Base-by-base conservation (phyloP, 2,888 invertebrate genomes). In the Drosophila colorata region DNA sequence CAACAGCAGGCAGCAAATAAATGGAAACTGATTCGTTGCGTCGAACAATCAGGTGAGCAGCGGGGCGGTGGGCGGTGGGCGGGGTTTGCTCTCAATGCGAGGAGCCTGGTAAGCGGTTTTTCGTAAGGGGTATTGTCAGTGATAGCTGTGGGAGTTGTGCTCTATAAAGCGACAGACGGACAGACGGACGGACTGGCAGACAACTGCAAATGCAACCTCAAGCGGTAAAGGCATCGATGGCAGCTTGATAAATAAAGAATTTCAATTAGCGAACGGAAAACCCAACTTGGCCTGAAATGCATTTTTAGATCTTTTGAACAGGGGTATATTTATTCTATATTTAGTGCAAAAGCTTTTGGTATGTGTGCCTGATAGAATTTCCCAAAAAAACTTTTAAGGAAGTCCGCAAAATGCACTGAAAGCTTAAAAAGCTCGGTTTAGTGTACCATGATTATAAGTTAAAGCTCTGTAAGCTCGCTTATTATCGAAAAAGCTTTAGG, bases 211-310 rank as follows among this genome's bases (percentile, higher is more conserved):
- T 53, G 53, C 35, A 43, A 38, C 18, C 47, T 47, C 48, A 20
- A 25, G 49, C 16, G n/a, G 40, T 28, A 8, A 28, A 28, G 1
- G 53, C 73, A 72, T 72, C 67, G 69, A 75, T 69, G 52, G 71
- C 63, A 71, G 59, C 69, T 65, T 82, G 72, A 74, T 85, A 69
- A 85, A 87, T 83, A 85, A 83, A 66, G 61, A 65, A 81, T 81
- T 83, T 82, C 85, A 81, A 87, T 87, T 83, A 83, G 77, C 60
- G 78, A 64, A 13, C 33, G 13, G 13, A 11, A 77, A 69, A 68
- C 59, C 43, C 20, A 33, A 13, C 20, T 43, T 25, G 35, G 37
- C 18, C 33, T 51, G 9, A 38, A 55, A 73, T 60, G 41, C 13
- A 47, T 23, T 63, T 40, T n/a, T 33, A 33, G 25, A n/a, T n/a